Evolutionary conservation across 2,113 vertebrate species (phyloP), one percentile per base, ranked within the genome.

Genomic region (Albula goreensis): DNA sequence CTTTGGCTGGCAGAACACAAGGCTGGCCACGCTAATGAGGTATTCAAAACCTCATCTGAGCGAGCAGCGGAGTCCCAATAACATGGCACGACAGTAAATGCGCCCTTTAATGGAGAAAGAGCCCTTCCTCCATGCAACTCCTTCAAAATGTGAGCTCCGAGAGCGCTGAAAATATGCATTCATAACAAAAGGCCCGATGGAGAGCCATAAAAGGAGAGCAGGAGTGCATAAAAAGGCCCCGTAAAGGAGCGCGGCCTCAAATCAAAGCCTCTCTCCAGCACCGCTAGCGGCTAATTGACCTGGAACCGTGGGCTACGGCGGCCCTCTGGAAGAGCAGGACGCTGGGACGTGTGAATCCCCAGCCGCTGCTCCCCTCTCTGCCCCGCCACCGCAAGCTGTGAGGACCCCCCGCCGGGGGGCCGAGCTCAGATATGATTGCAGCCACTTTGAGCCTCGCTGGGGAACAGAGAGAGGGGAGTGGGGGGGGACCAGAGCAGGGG

Each of bases 201-300:
- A 81, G 53, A 80, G 84, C 53, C 53, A 85, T 80, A 60, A 80
- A 60, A 84, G 12, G 6, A 56, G 25, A 48, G 60, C 56, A 86
- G 50, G 49, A 50, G 57, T 11, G 41, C 52, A 66, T 50, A 50
- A 81, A 56, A 81, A 50, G 79, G 60, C n/a, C 49, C 49, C 41
- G 81, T 80, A 81, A 70, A 81, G 49, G 48, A 86, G 80, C 22
- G 19, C 4, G 48, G 50, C 57, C n/a, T 49, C 85, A 17, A 49
- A 74, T 52, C 51, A 70, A 56, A 50, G 56, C 80, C 9, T 41
- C 78, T 79, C 57, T 22, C 50, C 74, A 9, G 74, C 77, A 48
- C 74, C 53, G 78, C 50, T 56, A 22, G 53, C 8, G 50, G 80
- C 50, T 53, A 19, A 17, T 50, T 41, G 78, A 66, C 78, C 53